phyloP scores from a whole-genome alignment of 2,113 vertebrate genomes.

The Edolisoma coerulescens region DNA sequence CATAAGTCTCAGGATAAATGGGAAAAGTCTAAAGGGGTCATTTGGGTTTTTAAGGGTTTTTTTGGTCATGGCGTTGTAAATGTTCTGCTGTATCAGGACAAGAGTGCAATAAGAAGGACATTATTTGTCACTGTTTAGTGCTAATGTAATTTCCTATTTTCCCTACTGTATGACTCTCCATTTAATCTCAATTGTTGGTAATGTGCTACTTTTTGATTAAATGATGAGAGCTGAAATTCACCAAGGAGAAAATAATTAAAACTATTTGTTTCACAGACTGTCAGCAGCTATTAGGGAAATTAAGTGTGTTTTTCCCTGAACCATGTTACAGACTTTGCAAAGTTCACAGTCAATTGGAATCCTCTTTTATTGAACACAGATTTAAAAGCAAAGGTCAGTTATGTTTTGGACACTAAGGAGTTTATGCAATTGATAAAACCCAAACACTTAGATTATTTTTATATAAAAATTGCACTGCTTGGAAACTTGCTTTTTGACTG shows the following conservation, averaged over 20 bases:
- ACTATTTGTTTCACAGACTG: slow-evolving; percentile 50
- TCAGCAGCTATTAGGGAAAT: slow-evolving; percentile 39
- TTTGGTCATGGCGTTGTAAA: neutral
- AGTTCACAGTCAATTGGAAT: slow-evolving; percentile 26
- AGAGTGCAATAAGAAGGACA: neutral
- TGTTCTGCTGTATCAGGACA: neutral
- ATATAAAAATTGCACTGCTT: neutral
- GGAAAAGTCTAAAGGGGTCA: neutral
- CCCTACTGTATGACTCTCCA: neutral
- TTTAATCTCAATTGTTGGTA: slow-evolving; percentile 7
- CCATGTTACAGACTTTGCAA: slow-evolving; percentile 12
- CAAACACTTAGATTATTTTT: neutral
- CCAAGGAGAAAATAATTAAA: slow-evolving; percentile 58
- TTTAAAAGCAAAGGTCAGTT: slow-evolving; percentile 40
- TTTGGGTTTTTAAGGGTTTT: neutral
- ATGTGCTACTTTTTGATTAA: slow-evolving; percentile 25
- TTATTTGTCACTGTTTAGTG: slow-evolving; percentile 8
- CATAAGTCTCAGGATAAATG: neutral
- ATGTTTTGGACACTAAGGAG: neutral
- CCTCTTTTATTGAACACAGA: slow-evolving; percentile 11
- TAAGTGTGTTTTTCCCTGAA: neutral
- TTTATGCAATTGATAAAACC: neutral
- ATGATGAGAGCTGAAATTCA: neutral
- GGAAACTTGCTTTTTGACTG: neutral
- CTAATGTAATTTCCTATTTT: neutral